phyloP scores from a whole-genome alignment of 2,888 invertebrate species.

The Erebia palarica region DNA sequence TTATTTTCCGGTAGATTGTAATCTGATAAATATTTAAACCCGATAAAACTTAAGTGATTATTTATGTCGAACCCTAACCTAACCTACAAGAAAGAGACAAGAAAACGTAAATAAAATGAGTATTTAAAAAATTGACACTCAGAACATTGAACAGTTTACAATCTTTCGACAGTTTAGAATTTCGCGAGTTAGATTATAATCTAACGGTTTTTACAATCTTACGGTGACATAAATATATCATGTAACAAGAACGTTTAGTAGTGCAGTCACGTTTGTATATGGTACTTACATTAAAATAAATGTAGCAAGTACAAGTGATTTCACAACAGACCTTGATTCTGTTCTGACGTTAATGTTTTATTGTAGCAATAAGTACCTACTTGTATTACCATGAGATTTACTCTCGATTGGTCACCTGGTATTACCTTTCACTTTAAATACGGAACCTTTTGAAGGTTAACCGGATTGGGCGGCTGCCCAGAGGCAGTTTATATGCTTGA shows the following conservation, averaged over 20 bases:
- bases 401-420: constrained; percentile 44
- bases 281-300: constrained; percentile 5
- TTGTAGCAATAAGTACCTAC: constrained; percentile 24
- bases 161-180: too few relatives aligned
- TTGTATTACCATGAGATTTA: constrained; percentile 16
- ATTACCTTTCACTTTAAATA: constrained; percentile 63
- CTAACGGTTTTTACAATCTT: too few relatives aligned
- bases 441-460: constrained; percentile 57
- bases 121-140: too few relatives aligned
- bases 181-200: too few relatives aligned
- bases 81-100: too few relatives aligned
- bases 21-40: too few relatives aligned
- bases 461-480: constrained; percentile 51
- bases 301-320: constrained; percentile 45
- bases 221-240: too few relatives aligned
- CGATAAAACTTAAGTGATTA: too few relatives aligned
- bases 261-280: background rate
- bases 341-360: constrained; percentile 40
- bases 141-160: too few relatives aligned
- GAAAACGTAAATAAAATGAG: too few relatives aligned
- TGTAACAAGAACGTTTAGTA: background rate
- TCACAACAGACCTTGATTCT: constrained; percentile 44
- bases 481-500: background rate
- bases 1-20: too few relatives aligned
- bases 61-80: too few relatives aligned